Conservation (phyloP, 2,888 invertebrate genomes). For the Platycheirus albimanus region DNA sequence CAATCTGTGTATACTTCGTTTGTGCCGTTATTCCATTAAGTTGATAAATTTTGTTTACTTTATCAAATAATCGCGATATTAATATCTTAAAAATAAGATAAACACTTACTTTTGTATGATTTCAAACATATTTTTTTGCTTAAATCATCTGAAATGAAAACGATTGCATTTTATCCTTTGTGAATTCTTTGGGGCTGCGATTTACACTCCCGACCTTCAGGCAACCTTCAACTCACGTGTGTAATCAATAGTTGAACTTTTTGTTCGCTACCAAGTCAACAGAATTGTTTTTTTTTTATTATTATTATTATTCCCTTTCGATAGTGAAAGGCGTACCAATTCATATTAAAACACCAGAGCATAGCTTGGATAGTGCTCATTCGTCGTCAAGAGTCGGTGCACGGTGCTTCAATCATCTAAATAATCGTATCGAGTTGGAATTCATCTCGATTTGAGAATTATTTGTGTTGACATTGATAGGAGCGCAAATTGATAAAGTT, state of each 20-base stretch:
- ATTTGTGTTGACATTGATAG: slow-evolving; percentile 3
- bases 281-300: neutral
- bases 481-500: neutral
- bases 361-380: too few species aligned
- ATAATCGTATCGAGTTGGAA: too few species aligned
- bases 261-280: slow-evolving; percentile 67
- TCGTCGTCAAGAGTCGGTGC: neutral
- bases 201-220: slow-evolving; percentile 79
- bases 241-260: slow-evolving; percentile 78
- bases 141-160: too few species aligned
- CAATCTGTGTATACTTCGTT: neutral
- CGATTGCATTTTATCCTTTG: too few species aligned
- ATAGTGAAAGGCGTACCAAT: neutral
- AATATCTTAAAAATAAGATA: too few species aligned
- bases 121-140: too few species aligned
- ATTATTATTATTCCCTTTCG: neutral
- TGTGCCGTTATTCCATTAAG: neutral
- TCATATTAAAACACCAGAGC: slow-evolving; percentile 40
- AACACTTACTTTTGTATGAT: too few species aligned
- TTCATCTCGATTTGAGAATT: neutral
- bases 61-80: too few species aligned
- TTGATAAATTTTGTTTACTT: slow-evolving; percentile 63
- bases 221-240: slow-evolving; percentile 81
- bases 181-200: too few species aligned
- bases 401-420: too few species aligned